Percentiles rank a stretch among this genome's conserved stretches.
phyloP scores from a whole-genome alignment of 2,797 vertebrate species.

The Clarias platycephalus region DNA sequence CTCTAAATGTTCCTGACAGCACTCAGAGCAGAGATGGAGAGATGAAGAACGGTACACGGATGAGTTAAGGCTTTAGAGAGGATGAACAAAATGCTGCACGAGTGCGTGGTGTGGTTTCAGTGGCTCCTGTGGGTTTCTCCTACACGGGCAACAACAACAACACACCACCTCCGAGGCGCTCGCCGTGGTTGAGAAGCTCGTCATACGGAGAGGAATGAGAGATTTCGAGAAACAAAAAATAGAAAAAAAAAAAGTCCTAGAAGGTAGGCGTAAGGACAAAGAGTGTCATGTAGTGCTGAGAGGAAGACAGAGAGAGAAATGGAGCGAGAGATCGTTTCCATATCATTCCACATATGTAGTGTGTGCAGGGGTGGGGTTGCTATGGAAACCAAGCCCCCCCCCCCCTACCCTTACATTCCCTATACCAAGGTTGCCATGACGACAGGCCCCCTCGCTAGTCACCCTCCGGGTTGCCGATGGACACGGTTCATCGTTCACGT shows the following conservation, averaged over 20 bases:
- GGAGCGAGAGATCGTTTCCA: slow-evolving; percentile 10
- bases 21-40: background rate
- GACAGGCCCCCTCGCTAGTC: slow-evolving; percentile 35
- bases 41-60: background rate
- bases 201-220: background rate
- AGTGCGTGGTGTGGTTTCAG: slow-evolving; percentile 14
- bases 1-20: slow-evolving; percentile 7
- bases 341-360: slow-evolving; percentile 31
- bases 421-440: slow-evolving; percentile 55
- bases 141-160: slow-evolving; percentile 1
- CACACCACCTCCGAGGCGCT: background rate
- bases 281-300: slow-evolving; percentile 12
- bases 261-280: slow-evolving; percentile 6
- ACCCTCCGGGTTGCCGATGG: slow-evolving; percentile 46
- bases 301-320: background rate
- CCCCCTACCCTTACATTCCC: slow-evolving; percentile 42
- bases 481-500: slow-evolving; percentile 39
- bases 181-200: background rate
- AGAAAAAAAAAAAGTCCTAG: background rate
- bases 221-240: background rate
- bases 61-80: background rate
- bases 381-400: slow-evolving; percentile 64
- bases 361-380: slow-evolving; percentile 61
- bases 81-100: background rate
- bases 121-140: slow-evolving; percentile 24